Conservation (phyloP, 2,888 invertebrate genomes). For the Petrophora chlorosata region DNA sequence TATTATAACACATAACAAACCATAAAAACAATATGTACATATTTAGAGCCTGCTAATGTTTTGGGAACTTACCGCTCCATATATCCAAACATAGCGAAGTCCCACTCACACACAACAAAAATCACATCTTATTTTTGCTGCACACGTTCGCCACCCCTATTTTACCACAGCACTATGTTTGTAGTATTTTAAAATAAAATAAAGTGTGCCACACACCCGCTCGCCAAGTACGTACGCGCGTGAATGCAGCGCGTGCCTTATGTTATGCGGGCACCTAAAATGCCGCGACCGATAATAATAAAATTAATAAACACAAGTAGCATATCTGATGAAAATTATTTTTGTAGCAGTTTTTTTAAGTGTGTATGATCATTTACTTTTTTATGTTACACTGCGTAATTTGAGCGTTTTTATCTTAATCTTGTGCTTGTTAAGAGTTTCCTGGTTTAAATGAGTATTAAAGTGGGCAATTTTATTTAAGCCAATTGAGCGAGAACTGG, state of each 20-base stretch:
- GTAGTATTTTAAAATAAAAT: neutral
- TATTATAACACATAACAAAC: too few species aligned
- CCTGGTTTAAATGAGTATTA: slow-evolving; percentile 14
- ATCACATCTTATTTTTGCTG: slow-evolving; percentile 13
- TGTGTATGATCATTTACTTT: slow-evolving; percentile 3
- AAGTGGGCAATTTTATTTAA: too few species aligned
- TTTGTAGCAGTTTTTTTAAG: too few species aligned
- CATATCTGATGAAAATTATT: slow-evolving; percentile 17
- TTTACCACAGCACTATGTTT: neutral
- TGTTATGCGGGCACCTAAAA: slow-evolving; percentile 33
- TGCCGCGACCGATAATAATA: slow-evolving; percentile 15
- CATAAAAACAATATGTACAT: too few species aligned
- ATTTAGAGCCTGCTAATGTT: too few species aligned
- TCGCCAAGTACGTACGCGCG: slow-evolving; percentile 19
- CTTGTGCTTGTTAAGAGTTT: slow-evolving; percentile 15
- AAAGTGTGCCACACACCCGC: slow-evolving; percentile 25
- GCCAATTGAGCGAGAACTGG: too few species aligned
- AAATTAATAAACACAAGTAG: neutral
- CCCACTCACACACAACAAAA: slow-evolving; percentile 2
- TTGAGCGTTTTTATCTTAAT: slow-evolving; percentile 10
- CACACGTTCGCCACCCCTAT: neutral
- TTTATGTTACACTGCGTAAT: slow-evolving; percentile 11
- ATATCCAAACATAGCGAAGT: slow-evolving; percentile 8
- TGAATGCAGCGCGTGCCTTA: slow-evolving; percentile 34
- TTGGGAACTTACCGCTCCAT: slow-evolving; percentile 16